Percentiles rank a stretch among this genome's conserved stretches.
These are phyloP conservation scores for Nephotettix cincticeps DNA, from an alignment of 1,140 invertebrate species.

Conservation along the genomic window DNA sequence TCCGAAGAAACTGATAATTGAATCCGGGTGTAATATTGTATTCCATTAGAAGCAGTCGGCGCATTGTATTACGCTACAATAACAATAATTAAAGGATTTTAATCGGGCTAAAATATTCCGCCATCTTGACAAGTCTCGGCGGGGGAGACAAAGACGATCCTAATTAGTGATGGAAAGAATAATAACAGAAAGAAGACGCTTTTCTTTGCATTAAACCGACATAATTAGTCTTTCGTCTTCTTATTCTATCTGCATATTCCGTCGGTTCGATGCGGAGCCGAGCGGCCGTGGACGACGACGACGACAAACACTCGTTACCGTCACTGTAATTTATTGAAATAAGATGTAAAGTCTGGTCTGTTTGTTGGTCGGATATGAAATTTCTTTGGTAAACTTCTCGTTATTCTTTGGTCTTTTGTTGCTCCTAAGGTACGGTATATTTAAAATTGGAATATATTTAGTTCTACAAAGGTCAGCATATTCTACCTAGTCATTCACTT, in stretches of 20 bases:
- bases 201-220: conserved; percentile 20
- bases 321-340: too few relatives aligned
- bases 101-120: conserved; percentile 27
- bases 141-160: conserved; percentile 12
- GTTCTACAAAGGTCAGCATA: too few relatives aligned
- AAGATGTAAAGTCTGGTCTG: too few relatives aligned
- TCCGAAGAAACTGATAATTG: conserved; percentile 12
- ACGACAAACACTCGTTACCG: too few relatives aligned
- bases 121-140: conserved; percentile 23
- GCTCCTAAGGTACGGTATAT: too few relatives aligned
- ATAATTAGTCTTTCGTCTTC: conserved; percentile 8
- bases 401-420: too few relatives aligned
- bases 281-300: too few relatives aligned
- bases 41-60: not conserved
- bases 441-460: too few relatives aligned
- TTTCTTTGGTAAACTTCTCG: too few relatives aligned
- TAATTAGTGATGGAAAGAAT: conserved; percentile 28
- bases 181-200: conserved; percentile 19
- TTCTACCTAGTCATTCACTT: too few relatives aligned
- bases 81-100: conserved; percentile 29
- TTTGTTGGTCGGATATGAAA: too few relatives aligned
- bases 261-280: too few relatives aligned
- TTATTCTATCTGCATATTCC: not conserved
- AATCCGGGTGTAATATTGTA: conserved; percentile 17
- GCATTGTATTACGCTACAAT: conserved; percentile 1